Percentiles rank a stretch among this genome's conserved stretches.
Evolutionary conservation across 2,888 invertebrate genomes (phyloP).

Genomic region (Uropetala carovei): DNA sequence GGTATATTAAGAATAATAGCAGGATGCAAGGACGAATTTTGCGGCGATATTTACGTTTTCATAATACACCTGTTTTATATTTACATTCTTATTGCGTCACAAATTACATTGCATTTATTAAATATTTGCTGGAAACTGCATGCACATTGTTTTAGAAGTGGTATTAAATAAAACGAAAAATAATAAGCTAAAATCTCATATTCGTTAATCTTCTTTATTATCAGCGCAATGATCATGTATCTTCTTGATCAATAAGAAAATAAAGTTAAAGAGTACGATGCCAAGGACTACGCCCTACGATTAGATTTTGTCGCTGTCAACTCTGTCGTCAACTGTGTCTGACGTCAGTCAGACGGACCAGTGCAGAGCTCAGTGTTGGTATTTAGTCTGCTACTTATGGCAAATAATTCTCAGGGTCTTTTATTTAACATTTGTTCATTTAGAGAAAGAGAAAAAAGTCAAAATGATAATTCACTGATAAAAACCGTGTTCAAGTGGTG

Average conservation of each 20-base stretch:
- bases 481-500: constrained; percentile 29
- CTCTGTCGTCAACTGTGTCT: constrained; percentile 62
- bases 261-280: constrained; percentile 2
- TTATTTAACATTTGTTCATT: constrained; percentile 17
- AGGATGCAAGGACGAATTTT: too few species aligned
- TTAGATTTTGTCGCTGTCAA: constrained; percentile 64
- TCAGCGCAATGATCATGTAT: background rate
- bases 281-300: constrained; percentile 62
- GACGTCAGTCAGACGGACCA: constrained; percentile 62
- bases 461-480: constrained; percentile 21
- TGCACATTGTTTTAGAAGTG: too few species aligned
- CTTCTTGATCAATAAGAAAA: constrained; percentile 10
- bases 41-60: too few species aligned
- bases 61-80: too few species aligned
- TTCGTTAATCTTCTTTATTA: background rate
- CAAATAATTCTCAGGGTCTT: constrained; percentile 33
- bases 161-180: background rate
- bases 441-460: constrained; percentile 35
- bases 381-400: constrained; percentile 61
- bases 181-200: background rate
- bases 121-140: too few species aligned
- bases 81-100: too few species aligned
- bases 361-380: constrained; percentile 47
- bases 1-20: too few species aligned
- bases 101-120: too few species aligned